Conservation (phyloP, 1,140 invertebrate genomes). For the Andrena cerasifolii region DNA sequence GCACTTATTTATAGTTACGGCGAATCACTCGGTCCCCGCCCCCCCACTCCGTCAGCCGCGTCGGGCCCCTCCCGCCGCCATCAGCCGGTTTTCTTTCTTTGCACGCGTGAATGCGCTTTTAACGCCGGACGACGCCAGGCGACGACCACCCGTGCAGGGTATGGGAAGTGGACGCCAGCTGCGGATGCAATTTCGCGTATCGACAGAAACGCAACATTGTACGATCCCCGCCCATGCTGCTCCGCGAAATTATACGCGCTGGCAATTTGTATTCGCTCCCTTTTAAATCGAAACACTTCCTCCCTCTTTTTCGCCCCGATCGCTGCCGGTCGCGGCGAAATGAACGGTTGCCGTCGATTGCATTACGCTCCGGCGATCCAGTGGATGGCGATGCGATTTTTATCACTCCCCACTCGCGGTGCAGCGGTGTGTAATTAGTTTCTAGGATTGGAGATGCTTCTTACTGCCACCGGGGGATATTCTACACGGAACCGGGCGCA, state of each 20-base stretch:
- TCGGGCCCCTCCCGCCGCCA: neutral
- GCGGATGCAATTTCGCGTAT: neutral
- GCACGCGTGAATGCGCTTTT: slow-evolving; percentile 55
- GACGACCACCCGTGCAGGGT: slow-evolving; percentile 44
- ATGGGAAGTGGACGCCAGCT: slow-evolving; percentile 16
- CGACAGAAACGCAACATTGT: slow-evolving; percentile 8
- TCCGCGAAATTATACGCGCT: neutral
- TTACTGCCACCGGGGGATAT: neutral
- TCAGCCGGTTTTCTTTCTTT: neutral
- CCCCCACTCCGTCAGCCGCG: slow-evolving; percentile 15
- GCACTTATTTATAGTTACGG: slow-evolving; percentile 72
- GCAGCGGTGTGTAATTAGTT: slow-evolving; percentile 1
- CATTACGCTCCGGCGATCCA: neutral
- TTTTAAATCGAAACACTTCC: slow-evolving; percentile 4
- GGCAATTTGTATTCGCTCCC: neutral
- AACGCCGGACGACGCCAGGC: slow-evolving; percentile 32
- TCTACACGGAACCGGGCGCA: neutral
- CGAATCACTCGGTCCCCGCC: slow-evolving; percentile 62
- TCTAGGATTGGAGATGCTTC: neutral
- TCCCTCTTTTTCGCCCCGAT: neutral
- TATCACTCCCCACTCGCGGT: neutral
- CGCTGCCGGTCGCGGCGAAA: neutral
- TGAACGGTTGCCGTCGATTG: neutral
- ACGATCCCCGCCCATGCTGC: neutral
- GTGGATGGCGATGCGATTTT: neutral